Percentiles rank a stretch among this genome's conserved stretches.
These are phyloP conservation scores for Strix aluco DNA, from an alignment of 2,113 vertebrate genomes.

Conservation along the genomic window DNA sequence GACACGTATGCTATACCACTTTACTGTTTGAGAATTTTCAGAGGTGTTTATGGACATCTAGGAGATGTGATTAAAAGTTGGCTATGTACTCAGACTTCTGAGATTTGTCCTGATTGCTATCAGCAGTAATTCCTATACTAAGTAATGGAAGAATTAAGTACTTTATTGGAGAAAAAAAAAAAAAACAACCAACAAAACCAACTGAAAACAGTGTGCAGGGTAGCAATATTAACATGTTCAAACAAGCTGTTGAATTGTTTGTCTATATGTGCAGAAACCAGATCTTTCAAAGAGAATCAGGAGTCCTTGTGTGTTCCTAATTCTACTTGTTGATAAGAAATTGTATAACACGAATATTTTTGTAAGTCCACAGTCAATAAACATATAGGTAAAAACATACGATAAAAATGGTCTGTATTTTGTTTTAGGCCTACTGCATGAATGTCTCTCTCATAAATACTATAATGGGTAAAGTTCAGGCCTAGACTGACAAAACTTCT, in stretches of 20 bases:
- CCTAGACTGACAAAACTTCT: not conserved
- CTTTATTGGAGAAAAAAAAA: not conserved
- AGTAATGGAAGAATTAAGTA: conserved; percentile 19
- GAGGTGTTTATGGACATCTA: not conserved
- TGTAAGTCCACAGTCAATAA: conserved; percentile 30
- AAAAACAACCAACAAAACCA: not conserved
- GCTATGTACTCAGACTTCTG: not conserved
- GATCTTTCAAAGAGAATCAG: not conserved
- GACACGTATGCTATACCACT: not conserved
- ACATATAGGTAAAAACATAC: not conserved
- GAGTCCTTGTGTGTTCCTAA: not conserved
- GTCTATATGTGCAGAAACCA: not conserved
- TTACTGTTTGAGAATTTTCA: not conserved
- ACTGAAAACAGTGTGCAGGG: not conserved
- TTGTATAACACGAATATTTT: conserved; percentile 14
- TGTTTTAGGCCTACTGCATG: not conserved
- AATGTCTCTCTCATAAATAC: not conserved
- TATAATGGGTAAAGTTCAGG: not conserved
- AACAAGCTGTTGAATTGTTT: not conserved
- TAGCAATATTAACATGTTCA: not conserved
- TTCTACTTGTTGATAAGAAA: not conserved
- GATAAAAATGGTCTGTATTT: not conserved
- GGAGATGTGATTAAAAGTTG: not conserved
- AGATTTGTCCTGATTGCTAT: not conserved
- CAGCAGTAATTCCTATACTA: not conserved